Base-by-base conservation (phyloP, 1,140 invertebrate genomes). In the Bombus affinis region DNA sequence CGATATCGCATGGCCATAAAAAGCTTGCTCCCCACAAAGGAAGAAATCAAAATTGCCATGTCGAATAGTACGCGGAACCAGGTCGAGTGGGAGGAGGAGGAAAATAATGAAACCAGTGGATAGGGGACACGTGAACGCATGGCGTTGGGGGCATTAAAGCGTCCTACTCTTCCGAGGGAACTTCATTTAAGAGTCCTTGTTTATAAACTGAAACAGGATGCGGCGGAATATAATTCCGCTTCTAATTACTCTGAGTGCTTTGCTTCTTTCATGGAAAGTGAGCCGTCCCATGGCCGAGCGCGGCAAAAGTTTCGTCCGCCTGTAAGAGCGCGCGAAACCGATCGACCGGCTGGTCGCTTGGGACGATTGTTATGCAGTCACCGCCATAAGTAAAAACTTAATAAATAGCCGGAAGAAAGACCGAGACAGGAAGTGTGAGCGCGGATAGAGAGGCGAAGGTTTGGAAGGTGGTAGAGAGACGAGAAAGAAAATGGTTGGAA, bases 181-280 rank as follows among this genome's bases (percentile, higher is more conserved):
- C 93, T 93, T 94, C 92, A 92, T 94, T 94, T 93, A 94, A 93
- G 92, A 93, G 93, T 94, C 92, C 93, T 94, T 94, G 93, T 94
- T 94, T 94, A 94, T 94, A 94, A 94, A 94, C 93, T 93, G 93
- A 93, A 94, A 94, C 92, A 93, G 93, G 92, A 94, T 91, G 91
- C 93, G 91, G 84, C 82, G 88, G 91, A 93, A 93, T 94, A 94
- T 93, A 93, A 92, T 93, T 94, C 89, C 90, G 90, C 90, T 93
- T 93, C 93, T 94, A 94, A 94, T 94, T 94, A 94, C 92, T 90
- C 90, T 86, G 92, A 94, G 93, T 93, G 92, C 91, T 93, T 93
- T 92, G 91, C 90, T 94, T 93, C 93, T 94, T 94, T 93, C 91
- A 92, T 75, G 85, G 89, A 91, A 85, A 90, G 70, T 82, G 84